phyloP scores from a whole-genome alignment of 2,113 vertebrate species.

The Hydrolagus affinis region DNA sequence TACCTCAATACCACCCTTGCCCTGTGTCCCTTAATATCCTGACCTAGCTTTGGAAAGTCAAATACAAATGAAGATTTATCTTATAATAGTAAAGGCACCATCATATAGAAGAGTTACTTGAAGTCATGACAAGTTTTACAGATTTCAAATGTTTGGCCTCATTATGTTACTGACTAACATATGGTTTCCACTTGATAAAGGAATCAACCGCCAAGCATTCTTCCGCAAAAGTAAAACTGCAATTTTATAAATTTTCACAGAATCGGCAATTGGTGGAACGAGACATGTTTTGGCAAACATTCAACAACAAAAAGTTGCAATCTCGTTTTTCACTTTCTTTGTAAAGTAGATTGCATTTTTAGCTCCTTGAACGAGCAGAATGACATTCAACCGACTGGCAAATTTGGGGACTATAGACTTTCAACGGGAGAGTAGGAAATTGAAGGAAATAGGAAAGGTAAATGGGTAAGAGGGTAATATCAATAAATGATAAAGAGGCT shows the following conservation, averaged over 20 bases:
- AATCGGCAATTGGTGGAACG: conserved; percentile 20
- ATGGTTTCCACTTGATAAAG: conserved; percentile 31
- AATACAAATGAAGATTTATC: background rate
- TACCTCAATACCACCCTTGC: too few relatives aligned
- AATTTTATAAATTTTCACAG: conserved; percentile 19
- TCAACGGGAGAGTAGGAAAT: too few relatives aligned
- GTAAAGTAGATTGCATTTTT: background rate
- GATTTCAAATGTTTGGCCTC: conserved; percentile 31
- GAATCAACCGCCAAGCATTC: conserved; percentile 25
- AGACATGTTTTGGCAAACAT: conserved; percentile 25
- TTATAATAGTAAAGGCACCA: conserved; percentile 16
- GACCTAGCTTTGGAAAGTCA: background rate
- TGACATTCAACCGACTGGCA: too few relatives aligned
- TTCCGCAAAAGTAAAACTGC: conserved; percentile 23
- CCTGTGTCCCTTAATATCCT: too few relatives aligned
- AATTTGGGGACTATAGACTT: too few relatives aligned
- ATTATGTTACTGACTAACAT: conserved; percentile 31
- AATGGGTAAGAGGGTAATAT: too few relatives aligned
- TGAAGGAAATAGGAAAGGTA: too few relatives aligned
- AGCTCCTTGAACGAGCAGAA: background rate
- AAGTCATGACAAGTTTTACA: conserved; percentile 28
- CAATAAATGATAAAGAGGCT: too few relatives aligned
- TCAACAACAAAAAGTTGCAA: conserved; percentile 25
- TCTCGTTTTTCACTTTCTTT: conserved; percentile 14
- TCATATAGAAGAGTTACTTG: conserved; percentile 6